These are phyloP conservation scores for Bombus turneri DNA, from an alignment of 1,140 invertebrate species.

Conservation along the genomic window DNA sequence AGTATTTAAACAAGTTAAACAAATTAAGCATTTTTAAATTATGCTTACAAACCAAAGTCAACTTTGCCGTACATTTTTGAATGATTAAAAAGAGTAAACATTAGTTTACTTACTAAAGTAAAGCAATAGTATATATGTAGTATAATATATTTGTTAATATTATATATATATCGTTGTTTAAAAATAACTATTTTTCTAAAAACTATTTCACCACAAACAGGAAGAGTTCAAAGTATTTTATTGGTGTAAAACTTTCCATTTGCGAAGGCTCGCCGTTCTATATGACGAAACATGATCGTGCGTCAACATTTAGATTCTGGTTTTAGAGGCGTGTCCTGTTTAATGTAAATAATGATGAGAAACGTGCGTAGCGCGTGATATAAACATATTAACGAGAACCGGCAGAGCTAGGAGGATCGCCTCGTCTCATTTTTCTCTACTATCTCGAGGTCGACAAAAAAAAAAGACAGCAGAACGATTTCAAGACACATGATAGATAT, in stretches of 20 bases:
- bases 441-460: neutral
- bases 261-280: neutral
- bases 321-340: slow-evolving; percentile 8
- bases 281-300: slow-evolving; percentile 14
- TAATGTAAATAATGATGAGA: slow-evolving; percentile 6
- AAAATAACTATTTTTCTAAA: neutral
- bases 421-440: slow-evolving; percentile 31
- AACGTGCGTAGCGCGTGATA: slow-evolving; percentile 13
- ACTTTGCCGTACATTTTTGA: neutral
- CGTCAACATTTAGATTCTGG: slow-evolving; percentile 1
- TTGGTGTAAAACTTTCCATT: slow-evolving; percentile 29
- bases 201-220: neutral
- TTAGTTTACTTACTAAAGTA: neutral
- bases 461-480: slow-evolving; percentile 3
- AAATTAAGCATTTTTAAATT: neutral
- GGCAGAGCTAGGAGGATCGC: slow-evolving; percentile 65
- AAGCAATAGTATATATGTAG: neutral
- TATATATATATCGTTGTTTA: neutral
- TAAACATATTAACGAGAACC: slow-evolving; percentile 70
- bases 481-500: neutral
- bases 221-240: neutral
- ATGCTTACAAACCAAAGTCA: neutral
- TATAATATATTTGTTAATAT: neutral
- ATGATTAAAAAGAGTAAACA: neutral
- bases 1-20: neutral